phyloP scores from a whole-genome alignment of 1,140 invertebrate species.

The Aphelenchoides besseyi region DNA sequence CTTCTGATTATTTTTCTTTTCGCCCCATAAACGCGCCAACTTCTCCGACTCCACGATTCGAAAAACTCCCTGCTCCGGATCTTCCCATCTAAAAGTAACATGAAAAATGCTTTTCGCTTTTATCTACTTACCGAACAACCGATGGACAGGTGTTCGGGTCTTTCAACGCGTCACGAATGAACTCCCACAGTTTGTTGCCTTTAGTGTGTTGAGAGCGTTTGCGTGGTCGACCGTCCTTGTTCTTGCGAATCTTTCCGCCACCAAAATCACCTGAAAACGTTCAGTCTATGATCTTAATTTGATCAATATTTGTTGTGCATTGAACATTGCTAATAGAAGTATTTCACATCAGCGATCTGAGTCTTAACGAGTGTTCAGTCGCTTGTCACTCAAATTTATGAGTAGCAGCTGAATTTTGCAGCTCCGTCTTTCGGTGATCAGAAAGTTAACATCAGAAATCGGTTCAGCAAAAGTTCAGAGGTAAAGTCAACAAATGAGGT shows the following conservation, averaged over 20 bases:
- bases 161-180: slow-evolving; percentile 75
- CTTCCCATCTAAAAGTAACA: slow-evolving; percentile 77
- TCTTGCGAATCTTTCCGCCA: slow-evolving; percentile 45
- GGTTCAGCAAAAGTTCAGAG: too few relatives aligned
- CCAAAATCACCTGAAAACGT: slow-evolving; percentile 19
- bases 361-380: too few relatives aligned
- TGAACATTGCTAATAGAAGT: not conserved
- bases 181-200: slow-evolving; percentile 75
- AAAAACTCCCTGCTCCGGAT: slow-evolving; percentile 78
- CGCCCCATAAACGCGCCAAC: slow-evolving; percentile 82
- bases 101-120: too few relatives aligned
- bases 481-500: too few relatives aligned
- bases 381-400: too few relatives aligned
- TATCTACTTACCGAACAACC: slow-evolving; percentile 52
- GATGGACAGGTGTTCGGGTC: slow-evolving; percentile 74
- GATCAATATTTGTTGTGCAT: not conserved
- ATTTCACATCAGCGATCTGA: too few relatives aligned
- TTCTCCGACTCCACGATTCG: slow-evolving; percentile 84
- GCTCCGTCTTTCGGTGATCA: too few relatives aligned
- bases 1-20: slow-evolving; percentile 77
- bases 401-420: too few relatives aligned
- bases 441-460: too few relatives aligned
- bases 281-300: not conserved
- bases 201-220: slow-evolving; percentile 63
- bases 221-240: slow-evolving; percentile 58